A percentile compares a stretch with the other conserved stretches of the same genome.
phyloP scores from a whole-genome alignment of 2,797 vertebrate species.

The Hapalemur alaotrensis region DNA sequence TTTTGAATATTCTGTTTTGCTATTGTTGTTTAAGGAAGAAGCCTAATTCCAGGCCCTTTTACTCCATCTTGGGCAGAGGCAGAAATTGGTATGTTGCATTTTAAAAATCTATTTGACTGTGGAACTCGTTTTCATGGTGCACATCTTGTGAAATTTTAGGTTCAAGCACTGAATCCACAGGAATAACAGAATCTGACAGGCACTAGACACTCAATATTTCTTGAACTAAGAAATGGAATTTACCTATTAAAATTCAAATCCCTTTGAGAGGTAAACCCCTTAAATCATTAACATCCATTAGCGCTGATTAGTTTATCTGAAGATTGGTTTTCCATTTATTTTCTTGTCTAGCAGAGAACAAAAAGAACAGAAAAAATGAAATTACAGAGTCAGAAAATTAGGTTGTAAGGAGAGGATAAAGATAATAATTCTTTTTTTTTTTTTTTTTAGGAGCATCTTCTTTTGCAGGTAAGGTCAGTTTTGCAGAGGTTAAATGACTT shows the following conservation, averaged over 20 bases:
- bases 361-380: neutral
- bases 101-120: neutral
- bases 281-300: constrained; percentile 55
- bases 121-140: neutral
- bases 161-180: constrained; percentile 15
- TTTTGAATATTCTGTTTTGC: neutral
- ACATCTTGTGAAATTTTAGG: neutral
- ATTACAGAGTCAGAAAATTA: constrained; percentile 31
- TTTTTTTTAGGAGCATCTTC: neutral
- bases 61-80: neutral
- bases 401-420: neutral
- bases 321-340: constrained; percentile 49
- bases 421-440: neutral
- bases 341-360: constrained; percentile 20
- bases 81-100: neutral
- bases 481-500: neutral
- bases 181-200: neutral
- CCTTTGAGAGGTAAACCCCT: constrained; percentile 28
- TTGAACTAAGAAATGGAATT: constrained; percentile 53
- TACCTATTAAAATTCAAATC: constrained; percentile 59
- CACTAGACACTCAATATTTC: neutral
- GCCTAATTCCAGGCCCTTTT: neutral
- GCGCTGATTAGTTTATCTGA: constrained; percentile 39
- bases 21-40: neutral
- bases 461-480: neutral